Conservation (phyloP, 2,888 invertebrate genomes). For the Ectemnius lituratus region DNA sequence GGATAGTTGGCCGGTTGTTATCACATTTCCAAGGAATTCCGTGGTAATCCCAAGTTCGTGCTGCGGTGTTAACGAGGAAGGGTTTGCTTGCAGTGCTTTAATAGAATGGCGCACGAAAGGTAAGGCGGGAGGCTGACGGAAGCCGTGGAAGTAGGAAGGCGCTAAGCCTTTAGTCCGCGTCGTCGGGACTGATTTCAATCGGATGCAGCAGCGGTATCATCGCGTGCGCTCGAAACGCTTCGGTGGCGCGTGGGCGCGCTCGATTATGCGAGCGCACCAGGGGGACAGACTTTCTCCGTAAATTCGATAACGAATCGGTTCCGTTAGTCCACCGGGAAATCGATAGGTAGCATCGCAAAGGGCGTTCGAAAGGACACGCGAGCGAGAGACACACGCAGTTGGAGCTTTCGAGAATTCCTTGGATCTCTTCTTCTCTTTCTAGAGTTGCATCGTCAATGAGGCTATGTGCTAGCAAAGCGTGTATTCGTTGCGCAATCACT, state of each 20-base stretch:
- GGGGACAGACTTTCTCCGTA: slow-evolving; percentile 37
- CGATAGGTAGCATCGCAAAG: slow-evolving; percentile 2
- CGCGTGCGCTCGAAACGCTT: slow-evolving; percentile 2
- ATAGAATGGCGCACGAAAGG: background rate
- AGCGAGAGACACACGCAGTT: background rate
- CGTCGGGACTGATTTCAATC: slow-evolving; percentile 12
- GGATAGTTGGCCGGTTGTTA: too few species aligned
- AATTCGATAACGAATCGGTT: slow-evolving; percentile 42
- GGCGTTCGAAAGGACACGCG: too few species aligned
- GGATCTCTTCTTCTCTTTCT: slow-evolving; percentile 2
- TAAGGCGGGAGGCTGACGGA: background rate
- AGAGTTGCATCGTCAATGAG: background rate
- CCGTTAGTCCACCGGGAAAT: slow-evolving; percentile 11
- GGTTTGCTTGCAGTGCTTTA: background rate
- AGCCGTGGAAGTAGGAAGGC: slow-evolving; percentile 11
- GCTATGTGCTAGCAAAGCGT: background rate
- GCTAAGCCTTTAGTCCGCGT: background rate
- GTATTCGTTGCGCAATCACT: background rate
- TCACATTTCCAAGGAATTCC: slow-evolving; percentile 3
- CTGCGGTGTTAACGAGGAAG: background rate
- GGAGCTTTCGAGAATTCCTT: slow-evolving; percentile 26
- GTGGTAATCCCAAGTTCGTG: background rate
- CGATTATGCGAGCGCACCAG: slow-evolving; percentile 21
- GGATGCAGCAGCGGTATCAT: slow-evolving; percentile 3
- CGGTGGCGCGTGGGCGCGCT: slow-evolving; percentile 7